Conservation (phyloP, 1,140 invertebrate genomes). For the Drosophila simulans region DNA sequence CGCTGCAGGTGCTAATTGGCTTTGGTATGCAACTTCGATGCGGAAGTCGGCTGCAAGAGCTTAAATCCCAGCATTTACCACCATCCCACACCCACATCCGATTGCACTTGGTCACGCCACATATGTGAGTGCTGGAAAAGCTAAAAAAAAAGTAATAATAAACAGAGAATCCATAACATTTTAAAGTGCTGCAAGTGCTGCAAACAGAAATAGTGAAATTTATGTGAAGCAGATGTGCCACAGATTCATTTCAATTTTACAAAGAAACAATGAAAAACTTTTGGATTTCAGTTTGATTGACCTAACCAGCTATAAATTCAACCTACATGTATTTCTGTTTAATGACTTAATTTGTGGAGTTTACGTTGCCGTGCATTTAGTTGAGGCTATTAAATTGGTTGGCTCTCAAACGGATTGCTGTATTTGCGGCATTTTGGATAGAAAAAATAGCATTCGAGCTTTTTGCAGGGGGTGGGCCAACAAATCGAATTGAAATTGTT, state of each 20-base stretch:
- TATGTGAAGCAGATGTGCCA: not conserved
- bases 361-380: constrained; percentile 21
- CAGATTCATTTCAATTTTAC: too few species aligned
- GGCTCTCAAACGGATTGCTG: constrained; percentile 23
- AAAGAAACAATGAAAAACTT: too few species aligned
- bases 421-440: constrained; percentile 19
- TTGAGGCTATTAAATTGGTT: constrained; percentile 42
- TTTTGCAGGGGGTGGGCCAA: not conserved
- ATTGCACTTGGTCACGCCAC: constrained; percentile 58
- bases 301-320: too few species aligned
- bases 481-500: constrained; percentile 40
- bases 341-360: not conserved
- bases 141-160: not conserved
- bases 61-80: constrained; percentile 39
- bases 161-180: constrained; percentile 6
- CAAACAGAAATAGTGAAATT: not conserved
- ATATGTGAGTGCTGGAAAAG: constrained; percentile 2
- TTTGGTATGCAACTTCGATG: constrained; percentile 41
- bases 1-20: constrained; percentile 51
- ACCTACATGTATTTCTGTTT: too few species aligned
- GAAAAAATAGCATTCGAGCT: constrained; percentile 26
- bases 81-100: constrained; percentile 29
- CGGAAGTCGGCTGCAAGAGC: constrained; percentile 45
- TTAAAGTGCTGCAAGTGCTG: constrained; percentile 39
- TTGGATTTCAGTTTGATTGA: too few species aligned